Base-by-base conservation (phyloP, 2,797 vertebrate species). In the Pempheris klunzingeri region DNA sequence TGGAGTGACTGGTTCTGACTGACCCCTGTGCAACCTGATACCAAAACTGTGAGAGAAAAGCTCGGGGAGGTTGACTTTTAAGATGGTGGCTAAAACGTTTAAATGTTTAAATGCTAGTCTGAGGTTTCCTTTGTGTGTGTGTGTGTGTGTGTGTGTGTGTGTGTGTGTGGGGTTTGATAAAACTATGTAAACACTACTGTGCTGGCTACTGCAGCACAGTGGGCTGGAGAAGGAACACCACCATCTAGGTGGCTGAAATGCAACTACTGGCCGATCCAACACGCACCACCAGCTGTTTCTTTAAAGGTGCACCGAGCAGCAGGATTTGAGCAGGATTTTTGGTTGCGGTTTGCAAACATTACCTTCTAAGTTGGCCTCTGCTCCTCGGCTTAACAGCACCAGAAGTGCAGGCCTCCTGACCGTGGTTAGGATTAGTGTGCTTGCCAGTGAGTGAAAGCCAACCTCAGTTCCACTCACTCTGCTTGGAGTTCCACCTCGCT, bases 21-120 rank as follows among this genome's bases (percentile, higher is more conserved):
- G 72, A 81, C 44, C 59, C 50, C 50, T 22, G 32, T 34, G 86
- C 36, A 74, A 86, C 44, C 26, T 57, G 74, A 88, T 64, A 32
- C 36, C 26, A 52, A 68, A 78, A 41, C 71, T 53, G 52, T 60
- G 36, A 62, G 43, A 18, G 46, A 64, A 58, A 61, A 9, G 3
- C 63, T 47, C 4, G 4, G 2, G 53, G 39, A 69, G 50, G 32
- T 17, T 50, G 47, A 26, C 1, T 52, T 81, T 39, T 5, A 60
- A 55, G 44, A 47, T 12, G 54, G 41, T 12, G 54, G 41, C 39
- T 7, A 47, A 64, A 43, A 30, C 28, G 1, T 64, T 54, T 22
- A 62, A 58, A 67, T 53, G 49, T 50, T 70, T 43, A 54, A 68
- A 65, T 50, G 41, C 32, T 28, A 11, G 60, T 47, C 22, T 43